Evolutionary conservation across 2,113 vertebrate genomes (phyloP), one percentile per base, ranked within the genome.

Genomic region (Xiphophorus maculatus): DNA sequence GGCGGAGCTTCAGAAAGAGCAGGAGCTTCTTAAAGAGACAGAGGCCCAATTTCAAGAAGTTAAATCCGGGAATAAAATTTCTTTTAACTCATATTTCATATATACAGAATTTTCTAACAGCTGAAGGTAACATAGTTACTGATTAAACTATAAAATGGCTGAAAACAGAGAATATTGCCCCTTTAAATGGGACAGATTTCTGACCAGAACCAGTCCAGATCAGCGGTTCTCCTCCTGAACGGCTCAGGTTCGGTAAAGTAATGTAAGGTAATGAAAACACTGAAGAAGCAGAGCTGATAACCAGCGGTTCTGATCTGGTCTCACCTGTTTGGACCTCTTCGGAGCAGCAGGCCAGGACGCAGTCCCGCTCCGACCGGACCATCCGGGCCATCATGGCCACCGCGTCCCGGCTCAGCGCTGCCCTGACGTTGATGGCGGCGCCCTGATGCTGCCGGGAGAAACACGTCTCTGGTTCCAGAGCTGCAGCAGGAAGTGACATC

Each of bases 321-420:
- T 76, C 77, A 95, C 94, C 94, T 89, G 89, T 84, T 28, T 78
- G 80, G 14, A 94, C 83, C 5, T 89, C 90, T 74, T 87, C 81
- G 0, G 94, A 94, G 85, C 94, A 95, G 84, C 94, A 95, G 69
- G 91, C 85, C 3, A 92, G 81, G 35, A 95, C 89, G 1, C 94
- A 95, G 73, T 93, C 94, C 25, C 85, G 74, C 81, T 94, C 93
- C 0, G 89, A 87, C 0, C 27, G 72, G 4, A 86, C 85, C 33
- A 15, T n/a, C 5, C 76, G 84, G 1, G 85, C 4, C 13, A 84
- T 88, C 85, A 87, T 89, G 19, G 68, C 65, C 0, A 84, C 72
- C 8, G 71, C 35, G 10, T 72, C 42, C 2, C 7, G 63, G 54
- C 1, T 81, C 29, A 89, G n/a, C 1, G 91, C 90, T 77, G 70